Percentiles rank a stretch among this genome's conserved stretches.
phyloP scores from a whole-genome alignment of 2,113 vertebrate species.

The Dipodomys stephensi region DNA sequence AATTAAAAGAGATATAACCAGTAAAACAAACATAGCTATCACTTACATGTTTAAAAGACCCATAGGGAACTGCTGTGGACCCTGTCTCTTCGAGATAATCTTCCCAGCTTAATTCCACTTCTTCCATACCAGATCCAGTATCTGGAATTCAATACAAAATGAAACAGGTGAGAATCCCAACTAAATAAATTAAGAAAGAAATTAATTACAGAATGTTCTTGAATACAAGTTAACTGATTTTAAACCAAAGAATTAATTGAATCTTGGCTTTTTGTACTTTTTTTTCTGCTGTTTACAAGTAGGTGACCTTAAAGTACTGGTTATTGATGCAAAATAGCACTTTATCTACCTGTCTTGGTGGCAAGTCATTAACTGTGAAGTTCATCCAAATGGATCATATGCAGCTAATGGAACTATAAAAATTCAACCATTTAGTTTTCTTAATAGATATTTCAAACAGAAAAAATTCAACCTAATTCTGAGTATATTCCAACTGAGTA shows the following conservation, averaged over 20 bases:
- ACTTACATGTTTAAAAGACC: conserved; percentile 97
- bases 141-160: conserved; percentile 86
- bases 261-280: background rate
- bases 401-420: background rate
- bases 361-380: background rate
- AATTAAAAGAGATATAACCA: background rate
- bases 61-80: conserved; percentile 93
- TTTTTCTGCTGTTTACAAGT: background rate
- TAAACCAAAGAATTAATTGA: background rate
- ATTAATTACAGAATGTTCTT: conserved; percentile 24
- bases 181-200: conserved; percentile 55
- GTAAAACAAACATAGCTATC: background rate
- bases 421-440: conserved; percentile 27
- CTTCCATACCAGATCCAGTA: conserved; percentile 93
- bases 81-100: conserved; percentile 98
- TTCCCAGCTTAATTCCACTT: conserved; percentile 97
- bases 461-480: conserved; percentile 38
- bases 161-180: background rate
- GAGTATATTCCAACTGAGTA: conserved; percentile 10
- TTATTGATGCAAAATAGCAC: background rate
- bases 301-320: background rate
- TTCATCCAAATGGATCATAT: background rate
- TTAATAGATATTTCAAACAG: conserved; percentile 50
- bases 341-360: background rate
- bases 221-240: conserved; percentile 21